Conservation (phyloP, 2,888 invertebrate species). For the Amphipoea lucens region DNA sequence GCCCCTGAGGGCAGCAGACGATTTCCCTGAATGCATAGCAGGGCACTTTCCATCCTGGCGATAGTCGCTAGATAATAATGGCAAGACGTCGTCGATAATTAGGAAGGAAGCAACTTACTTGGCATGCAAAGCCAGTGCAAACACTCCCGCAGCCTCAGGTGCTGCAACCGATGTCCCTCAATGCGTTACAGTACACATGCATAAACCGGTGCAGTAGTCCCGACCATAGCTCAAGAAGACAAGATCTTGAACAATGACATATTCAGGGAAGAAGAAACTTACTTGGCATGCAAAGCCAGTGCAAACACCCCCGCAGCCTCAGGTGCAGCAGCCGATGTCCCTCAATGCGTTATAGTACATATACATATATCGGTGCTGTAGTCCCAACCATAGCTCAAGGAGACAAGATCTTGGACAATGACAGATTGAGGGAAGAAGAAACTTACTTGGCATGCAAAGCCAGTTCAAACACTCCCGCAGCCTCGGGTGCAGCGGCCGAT, state of each 20-base stretch:
- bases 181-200: too few relatives aligned
- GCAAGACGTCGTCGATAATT: too few relatives aligned
- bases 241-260: too few relatives aligned
- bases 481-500: constrained; percentile 99
- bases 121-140: too few relatives aligned
- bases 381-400: too few relatives aligned
- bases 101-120: not conserved
- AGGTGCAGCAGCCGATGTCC: constrained; percentile 98
- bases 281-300: constrained; percentile 89
- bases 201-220: too few relatives aligned
- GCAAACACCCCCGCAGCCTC: too few relatives aligned
- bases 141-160: too few relatives aligned
- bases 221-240: too few relatives aligned
- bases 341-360: constrained; percentile 75
- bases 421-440: too few relatives aligned
- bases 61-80: not conserved
- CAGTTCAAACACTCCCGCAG: constrained; percentile 99
- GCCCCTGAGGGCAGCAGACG: constrained; percentile 94
- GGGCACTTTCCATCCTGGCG: constrained; percentile 86
- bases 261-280: constrained; percentile 1
- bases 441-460: constrained; percentile 97
- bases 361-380: too few relatives aligned
- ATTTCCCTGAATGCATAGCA: constrained; percentile 99
- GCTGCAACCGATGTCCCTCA: constrained; percentile 99
- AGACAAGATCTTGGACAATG: too few relatives aligned